These are phyloP conservation scores for Alosa sapidissima DNA, from an alignment of 2,797 vertebrate genomes.

Conservation along the genomic window DNA sequence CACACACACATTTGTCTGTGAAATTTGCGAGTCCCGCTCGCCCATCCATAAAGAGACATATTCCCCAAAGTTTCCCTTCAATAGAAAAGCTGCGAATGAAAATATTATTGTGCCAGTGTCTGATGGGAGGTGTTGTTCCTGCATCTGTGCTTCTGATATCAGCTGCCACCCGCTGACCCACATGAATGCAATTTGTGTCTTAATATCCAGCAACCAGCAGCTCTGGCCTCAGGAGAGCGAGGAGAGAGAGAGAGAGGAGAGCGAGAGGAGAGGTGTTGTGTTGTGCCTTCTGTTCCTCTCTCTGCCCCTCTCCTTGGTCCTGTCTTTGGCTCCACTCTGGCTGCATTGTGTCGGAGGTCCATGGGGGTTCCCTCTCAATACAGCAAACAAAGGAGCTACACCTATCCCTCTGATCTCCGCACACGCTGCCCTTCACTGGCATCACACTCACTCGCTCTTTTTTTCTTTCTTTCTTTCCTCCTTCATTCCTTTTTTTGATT, in stretches of 20 bases:
- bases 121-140: constrained; percentile 99
- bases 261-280: constrained; percentile 62
- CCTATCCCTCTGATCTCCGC: constrained; percentile 62
- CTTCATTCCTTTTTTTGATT: constrained; percentile 65
- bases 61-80: constrained; percentile 98
- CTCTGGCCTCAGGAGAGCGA: constrained; percentile 78
- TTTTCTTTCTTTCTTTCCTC: not conserved
- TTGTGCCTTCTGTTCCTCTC: not conserved
- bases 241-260: too few species aligned
- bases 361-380: constrained; percentile 61
- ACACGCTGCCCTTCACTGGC: constrained; percentile 78
- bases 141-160: constrained; percentile 96
- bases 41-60: constrained; percentile 81
- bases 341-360: constrained; percentile 55
- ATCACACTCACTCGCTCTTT: constrained; percentile 50
- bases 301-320: constrained; percentile 28
- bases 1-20: constrained; percentile 83
- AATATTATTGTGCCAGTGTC: constrained; percentile 97
- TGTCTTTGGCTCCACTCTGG: constrained; percentile 26
- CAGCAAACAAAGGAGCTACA: constrained; percentile 68
- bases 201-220: constrained; percentile 96
- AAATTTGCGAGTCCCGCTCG: constrained; percentile 80
- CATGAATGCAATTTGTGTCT: constrained; percentile 99
- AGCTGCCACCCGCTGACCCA: constrained; percentile 95
- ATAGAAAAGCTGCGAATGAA: constrained; percentile 97